phyloP scores from a whole-genome alignment of 2,797 vertebrate species.

The Euphonia xanthogaster region DNA sequence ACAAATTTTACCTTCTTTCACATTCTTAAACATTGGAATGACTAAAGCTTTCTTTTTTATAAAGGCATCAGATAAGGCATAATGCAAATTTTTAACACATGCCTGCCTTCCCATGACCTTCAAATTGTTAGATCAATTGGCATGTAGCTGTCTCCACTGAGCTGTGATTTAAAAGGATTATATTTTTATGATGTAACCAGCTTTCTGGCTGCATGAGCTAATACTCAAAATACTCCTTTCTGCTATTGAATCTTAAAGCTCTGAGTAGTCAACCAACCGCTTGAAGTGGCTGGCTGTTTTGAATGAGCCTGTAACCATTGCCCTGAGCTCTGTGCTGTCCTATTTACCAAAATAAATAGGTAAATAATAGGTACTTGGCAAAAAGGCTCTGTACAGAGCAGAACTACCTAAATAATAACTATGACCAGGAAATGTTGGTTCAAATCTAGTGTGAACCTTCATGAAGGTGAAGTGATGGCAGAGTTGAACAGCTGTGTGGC shows the following conservation, averaged over 20 bases:
- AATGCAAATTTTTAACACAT: not conserved
- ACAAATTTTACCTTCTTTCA: not conserved
- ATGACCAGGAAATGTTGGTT: not conserved
- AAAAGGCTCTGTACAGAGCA: not conserved
- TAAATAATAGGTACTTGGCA: not conserved
- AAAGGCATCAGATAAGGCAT: not conserved
- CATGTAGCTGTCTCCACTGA: not conserved
- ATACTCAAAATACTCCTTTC: not conserved
- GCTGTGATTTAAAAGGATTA: conserved; percentile 3
- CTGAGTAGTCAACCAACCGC: not conserved
- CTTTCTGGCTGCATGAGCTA: not conserved
- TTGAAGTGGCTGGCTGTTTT: not conserved
- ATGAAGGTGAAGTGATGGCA: not conserved
- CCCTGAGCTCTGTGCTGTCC: not conserved
- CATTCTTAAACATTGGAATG: not conserved
- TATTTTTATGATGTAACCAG: conserved; percentile 7
- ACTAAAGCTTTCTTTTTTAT: not conserved
- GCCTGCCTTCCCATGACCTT: not conserved
- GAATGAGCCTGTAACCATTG: not conserved
- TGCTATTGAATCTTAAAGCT: not conserved
- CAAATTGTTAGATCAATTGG: not conserved
- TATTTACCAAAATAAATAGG: not conserved
- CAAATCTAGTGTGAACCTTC: not conserved
- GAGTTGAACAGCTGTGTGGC: rapidly evolving
- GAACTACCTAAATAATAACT: not conserved